phyloP scores from a whole-genome alignment of 2,888 invertebrate species.

The Tyria jacobaeae region DNA sequence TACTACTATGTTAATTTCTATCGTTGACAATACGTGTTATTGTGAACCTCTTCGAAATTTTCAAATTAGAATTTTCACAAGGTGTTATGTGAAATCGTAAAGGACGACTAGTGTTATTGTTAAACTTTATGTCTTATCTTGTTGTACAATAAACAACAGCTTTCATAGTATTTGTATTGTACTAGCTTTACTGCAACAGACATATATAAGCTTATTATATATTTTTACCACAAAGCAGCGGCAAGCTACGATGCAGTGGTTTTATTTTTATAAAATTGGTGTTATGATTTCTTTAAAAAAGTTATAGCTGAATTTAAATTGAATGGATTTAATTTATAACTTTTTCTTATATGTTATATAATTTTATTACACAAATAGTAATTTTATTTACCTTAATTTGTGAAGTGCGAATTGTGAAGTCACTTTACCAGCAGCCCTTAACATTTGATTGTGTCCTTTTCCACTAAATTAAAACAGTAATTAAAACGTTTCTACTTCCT shows the following conservation, averaged over 20 bases:
- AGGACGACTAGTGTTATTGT: neutral
- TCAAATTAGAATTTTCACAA: constrained; percentile 9
- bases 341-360: too few species aligned
- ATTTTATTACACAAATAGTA: too few species aligned
- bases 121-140: constrained; percentile 3
- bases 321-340: too few species aligned
- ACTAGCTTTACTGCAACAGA: neutral
- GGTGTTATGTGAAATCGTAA: neutral
- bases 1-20: constrained; percentile 14
- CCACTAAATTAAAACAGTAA: neutral
- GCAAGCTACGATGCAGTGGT: neutral
- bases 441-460: neutral
- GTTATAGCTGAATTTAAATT: too few species aligned
- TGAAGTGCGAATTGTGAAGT: too few species aligned
- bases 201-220: neutral
- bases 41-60: constrained; percentile 2
- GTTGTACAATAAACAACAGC: neutral
- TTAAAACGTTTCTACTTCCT: neutral
- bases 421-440: too few species aligned
- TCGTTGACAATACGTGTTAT: constrained; percentile 9
- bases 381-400: too few species aligned
- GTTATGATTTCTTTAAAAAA: too few species aligned
- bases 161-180: constrained; percentile 1
- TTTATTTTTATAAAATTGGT: neutral
- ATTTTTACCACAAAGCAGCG: neutral